Evolutionary conservation across 1,140 invertebrate species (phyloP).

Genomic region (Brachionus rotundiformis): DNA sequence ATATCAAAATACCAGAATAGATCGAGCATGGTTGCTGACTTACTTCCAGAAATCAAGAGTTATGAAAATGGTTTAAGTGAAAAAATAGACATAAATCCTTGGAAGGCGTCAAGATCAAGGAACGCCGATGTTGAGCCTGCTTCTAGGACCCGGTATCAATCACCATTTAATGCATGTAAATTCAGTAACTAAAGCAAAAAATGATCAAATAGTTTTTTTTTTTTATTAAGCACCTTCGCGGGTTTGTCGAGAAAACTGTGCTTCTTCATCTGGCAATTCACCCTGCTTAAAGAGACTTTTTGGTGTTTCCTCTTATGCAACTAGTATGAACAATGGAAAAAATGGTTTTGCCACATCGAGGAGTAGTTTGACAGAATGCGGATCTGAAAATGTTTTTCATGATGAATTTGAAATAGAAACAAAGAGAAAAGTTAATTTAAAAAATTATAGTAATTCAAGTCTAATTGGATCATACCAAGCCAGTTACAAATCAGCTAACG

Average conservation of each 20-base stretch:
- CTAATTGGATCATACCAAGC: neutral
- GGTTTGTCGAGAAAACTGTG: neutral
- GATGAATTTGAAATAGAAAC: constrained; percentile 5
- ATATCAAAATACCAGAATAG: constrained; percentile 66
- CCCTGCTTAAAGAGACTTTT: neutral
- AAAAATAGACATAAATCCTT: constrained; percentile 79
- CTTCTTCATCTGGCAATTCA: neutral
- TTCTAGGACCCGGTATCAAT: constrained; percentile 87
- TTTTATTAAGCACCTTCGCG: neutral
- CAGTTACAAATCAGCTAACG: neutral
- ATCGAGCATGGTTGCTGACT: constrained; percentile 58
- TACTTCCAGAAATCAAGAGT: constrained; percentile 57
- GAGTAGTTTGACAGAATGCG: neutral
- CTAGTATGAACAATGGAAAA: neutral
- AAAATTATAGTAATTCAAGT: neutral
- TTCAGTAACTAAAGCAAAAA: neutral
- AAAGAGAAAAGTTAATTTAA: neutral
- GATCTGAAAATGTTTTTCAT: constrained; percentile 23
- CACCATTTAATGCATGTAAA: constrained; percentile 83
- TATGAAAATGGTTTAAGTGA: constrained; percentile 83
- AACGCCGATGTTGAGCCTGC: constrained; percentile 85
- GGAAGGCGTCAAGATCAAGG: constrained; percentile 93
- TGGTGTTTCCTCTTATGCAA: neutral
- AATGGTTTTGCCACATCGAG: neutral
- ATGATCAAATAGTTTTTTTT: neutral